Conservation (phyloP, 2,888 invertebrate genomes). For the Noctua comes region DNA sequence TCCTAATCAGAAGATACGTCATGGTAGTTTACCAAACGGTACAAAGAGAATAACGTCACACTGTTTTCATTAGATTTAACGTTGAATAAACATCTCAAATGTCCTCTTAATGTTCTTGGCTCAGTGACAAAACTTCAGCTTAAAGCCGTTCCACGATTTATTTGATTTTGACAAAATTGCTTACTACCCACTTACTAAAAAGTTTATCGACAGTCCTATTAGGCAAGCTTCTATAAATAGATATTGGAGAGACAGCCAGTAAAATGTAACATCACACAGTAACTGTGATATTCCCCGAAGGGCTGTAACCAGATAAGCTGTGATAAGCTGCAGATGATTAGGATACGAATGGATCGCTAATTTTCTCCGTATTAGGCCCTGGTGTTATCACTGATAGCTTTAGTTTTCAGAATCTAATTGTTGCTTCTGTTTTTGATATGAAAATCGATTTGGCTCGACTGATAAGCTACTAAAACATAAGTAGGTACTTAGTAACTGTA, state of each 20-base stretch:
- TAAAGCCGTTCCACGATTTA: neutral
- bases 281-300: conserved; percentile 36
- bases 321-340: conserved; percentile 36
- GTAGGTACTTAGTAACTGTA: neutral
- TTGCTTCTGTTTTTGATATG: neutral
- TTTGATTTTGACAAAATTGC: neutral
- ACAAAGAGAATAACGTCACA: neutral
- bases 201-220: conserved; percentile 12
- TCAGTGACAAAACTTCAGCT: neutral
- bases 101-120: neutral
- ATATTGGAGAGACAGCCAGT: conserved; percentile 5
- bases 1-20: neutral
- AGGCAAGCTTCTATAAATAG: conserved; percentile 12
- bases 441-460: conserved; percentile 1
- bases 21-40: neutral
- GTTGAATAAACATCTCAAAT: neutral
- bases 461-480: conserved; percentile 3
- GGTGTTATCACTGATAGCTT: conserved; percentile 31
- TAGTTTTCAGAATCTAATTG: neutral
- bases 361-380: conserved; percentile 19
- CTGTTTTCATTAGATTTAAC: neutral
- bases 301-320: conserved; percentile 32
- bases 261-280: conserved; percentile 23
- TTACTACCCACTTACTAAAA: neutral
- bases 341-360: conserved; percentile 15